These are phyloP conservation scores for Lasioglossum leucozonium DNA, from an alignment of 2,888 invertebrate species.

Conservation along the genomic window DNA sequence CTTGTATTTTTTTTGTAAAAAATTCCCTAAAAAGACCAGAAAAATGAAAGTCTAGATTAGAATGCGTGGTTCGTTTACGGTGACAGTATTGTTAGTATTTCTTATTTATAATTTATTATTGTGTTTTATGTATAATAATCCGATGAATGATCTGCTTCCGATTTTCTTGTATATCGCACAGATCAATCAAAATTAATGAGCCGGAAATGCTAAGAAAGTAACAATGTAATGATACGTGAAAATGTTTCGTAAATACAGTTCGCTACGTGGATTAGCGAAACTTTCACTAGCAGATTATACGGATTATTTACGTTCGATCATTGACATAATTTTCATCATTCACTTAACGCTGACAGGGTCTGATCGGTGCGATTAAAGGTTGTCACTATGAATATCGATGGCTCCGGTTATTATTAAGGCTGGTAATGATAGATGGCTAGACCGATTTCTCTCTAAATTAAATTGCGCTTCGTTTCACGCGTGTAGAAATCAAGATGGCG, in stretches of 20 bases:
- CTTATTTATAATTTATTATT: no score
- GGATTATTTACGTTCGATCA: background rate
- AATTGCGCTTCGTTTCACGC: background rate
- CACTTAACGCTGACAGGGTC: background rate
- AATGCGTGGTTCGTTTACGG: no score
- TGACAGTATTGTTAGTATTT: no score
- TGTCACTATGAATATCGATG: background rate
- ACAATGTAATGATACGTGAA: background rate
- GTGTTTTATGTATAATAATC: background rate
- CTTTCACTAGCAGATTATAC: background rate
- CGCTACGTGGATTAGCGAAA: background rate
- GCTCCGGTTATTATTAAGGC: background rate
- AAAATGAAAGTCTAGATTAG: no score
- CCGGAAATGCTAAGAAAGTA: background rate
- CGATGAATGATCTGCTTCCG: background rate
- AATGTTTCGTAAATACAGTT: background rate
- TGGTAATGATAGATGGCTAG: background rate
- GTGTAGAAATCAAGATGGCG: background rate
- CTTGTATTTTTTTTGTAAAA: no score
- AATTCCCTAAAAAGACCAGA: no score
- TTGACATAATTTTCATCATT: background rate
- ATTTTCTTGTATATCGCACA: background rate
- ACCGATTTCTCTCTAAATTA: background rate
- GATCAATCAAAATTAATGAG: background rate
- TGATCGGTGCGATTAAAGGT: conserved; percentile 4